Percentiles rank a stretch among this genome's conserved stretches.
Conservation (phyloP, 2,113 vertebrate species). For the Sterrhoptilus dennistouni region DNA sequence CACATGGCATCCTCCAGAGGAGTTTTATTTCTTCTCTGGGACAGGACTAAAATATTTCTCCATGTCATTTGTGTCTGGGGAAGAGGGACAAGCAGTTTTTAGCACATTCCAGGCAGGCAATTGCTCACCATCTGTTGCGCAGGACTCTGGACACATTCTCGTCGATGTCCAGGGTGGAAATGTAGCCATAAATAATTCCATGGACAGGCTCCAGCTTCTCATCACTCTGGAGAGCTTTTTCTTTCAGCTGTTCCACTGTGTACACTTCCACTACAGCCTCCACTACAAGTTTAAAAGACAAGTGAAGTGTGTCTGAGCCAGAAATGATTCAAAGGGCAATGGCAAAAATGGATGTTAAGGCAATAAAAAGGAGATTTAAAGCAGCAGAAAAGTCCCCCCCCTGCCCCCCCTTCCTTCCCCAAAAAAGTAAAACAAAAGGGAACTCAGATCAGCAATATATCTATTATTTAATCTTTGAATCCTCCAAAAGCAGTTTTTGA, state of each 20-base stretch:
- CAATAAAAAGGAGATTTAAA: background rate
- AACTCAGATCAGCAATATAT: background rate
- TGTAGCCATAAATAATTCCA: conserved; percentile 86
- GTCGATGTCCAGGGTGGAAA: conserved; percentile 87
- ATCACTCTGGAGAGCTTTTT: conserved; percentile 72
- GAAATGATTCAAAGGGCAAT: background rate
- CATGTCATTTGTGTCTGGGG: background rate
- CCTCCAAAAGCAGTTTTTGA: background rate
- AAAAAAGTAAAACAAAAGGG: background rate
- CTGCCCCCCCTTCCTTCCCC: too few species aligned
- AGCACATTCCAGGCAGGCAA: background rate
- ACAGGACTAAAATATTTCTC: background rate
- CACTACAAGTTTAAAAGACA: conserved; percentile 75
- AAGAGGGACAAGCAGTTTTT: background rate
- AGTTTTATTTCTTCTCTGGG: background rate
- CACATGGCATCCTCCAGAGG: background rate
- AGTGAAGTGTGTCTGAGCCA: background rate
- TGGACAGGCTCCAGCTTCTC: conserved; percentile 75
- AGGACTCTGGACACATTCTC: conserved; percentile 80
- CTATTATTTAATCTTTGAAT: background rate
- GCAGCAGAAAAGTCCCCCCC: background rate
- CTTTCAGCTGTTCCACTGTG: conserved; percentile 76
- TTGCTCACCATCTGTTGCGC: conserved; percentile 85
- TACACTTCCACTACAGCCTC: conserved; percentile 86
- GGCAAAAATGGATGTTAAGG: background rate